phyloP scores from a whole-genome alignment of 2,888 invertebrate species.

The Shargacucullia verbasci region DNA sequence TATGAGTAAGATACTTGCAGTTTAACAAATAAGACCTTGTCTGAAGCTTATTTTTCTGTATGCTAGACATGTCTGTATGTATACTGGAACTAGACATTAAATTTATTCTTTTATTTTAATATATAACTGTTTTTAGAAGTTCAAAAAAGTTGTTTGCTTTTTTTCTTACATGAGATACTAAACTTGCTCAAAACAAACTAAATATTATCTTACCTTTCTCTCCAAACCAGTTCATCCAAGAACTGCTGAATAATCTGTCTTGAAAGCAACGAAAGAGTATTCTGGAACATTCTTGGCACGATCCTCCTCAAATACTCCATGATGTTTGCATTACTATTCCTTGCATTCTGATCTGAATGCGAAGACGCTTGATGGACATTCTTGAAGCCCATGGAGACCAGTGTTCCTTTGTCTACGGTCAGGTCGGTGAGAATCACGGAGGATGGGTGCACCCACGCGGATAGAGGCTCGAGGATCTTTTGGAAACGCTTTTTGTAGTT shows the following conservation, averaged over 20 bases:
- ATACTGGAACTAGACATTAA: no score
- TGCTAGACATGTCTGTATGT: no score
- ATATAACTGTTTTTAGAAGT: no score
- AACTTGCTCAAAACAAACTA: no score
- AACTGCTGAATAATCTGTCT: constrained; percentile 97
- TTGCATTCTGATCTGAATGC: constrained; percentile 80
- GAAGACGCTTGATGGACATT: constrained; percentile 91
- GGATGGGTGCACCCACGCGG: constrained; percentile 93
- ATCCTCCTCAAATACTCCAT: constrained; percentile 96
- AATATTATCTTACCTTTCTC: constrained; percentile 88
- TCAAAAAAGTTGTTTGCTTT: no score
- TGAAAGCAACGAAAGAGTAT: constrained; percentile 94
- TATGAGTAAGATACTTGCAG: no score
- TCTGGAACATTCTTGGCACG: constrained; percentile 97
- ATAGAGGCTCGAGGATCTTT: constrained; percentile 94
- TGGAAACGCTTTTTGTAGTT: constrained; percentile 94
- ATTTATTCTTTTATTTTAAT: no score
- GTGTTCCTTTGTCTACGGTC: constrained; percentile 94
- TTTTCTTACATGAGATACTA: no score
- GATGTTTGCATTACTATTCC: constrained; percentile 92
- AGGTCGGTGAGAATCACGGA: constrained; percentile 94
- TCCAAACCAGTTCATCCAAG: constrained; percentile 96
- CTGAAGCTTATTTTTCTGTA: no score
- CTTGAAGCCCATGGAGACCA: constrained; percentile 94
- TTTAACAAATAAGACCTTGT: no score